Base-by-base conservation (phyloP, 1,140 invertebrate genomes). In the Hycleus cichorii region DNA sequence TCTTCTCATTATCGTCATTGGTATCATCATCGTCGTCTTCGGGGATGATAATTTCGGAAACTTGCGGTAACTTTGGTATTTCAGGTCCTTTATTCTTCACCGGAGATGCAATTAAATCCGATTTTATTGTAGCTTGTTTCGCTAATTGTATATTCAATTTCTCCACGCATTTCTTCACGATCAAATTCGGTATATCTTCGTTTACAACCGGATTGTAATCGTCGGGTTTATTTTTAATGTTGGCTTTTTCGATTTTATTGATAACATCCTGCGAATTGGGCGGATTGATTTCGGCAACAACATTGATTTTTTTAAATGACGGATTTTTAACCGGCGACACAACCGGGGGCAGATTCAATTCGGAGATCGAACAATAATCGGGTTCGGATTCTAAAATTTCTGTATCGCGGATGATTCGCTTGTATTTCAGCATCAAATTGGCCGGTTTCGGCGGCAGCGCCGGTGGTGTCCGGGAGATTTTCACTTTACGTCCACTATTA, bases 381-480 rank as follows among this genome's bases (percentile, higher is more conserved):
- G 81, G 81, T 72, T 82, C 81, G 58, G 77, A 69, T 70, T 79
- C 72, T 69, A 74, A 66, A 71, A 25, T 47, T 63, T 27, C 58
- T 46, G 48, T 64, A 49, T 58, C 56, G 42, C 65, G 49, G 55
- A 11, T 2, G 49, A 25, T 66, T 75, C 32, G 72, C 74, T 80
- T 81, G 68, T 76, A 78, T 79, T 78, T 86, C 71, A 76, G 81
- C 73, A 72, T 78, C 69, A 79, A 78, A 77, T 78, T 86, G 72
- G 80, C 78, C 62, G 85, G 85, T 69, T 87, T 87, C 12, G 84
- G 85, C 9, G 84, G 84, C 53, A 87, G 69, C 50, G 82, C 83
- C 55, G 85, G 84, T 27, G 86, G 84, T 45, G 80, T 81, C 66
- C 82, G 78, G 60, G 78, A 75, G 32, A 79, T 78, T 71, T 82